These are phyloP conservation scores for Ectemnius cavifrons DNA, from an alignment of 2,888 invertebrate species.

Conservation along the genomic window DNA sequence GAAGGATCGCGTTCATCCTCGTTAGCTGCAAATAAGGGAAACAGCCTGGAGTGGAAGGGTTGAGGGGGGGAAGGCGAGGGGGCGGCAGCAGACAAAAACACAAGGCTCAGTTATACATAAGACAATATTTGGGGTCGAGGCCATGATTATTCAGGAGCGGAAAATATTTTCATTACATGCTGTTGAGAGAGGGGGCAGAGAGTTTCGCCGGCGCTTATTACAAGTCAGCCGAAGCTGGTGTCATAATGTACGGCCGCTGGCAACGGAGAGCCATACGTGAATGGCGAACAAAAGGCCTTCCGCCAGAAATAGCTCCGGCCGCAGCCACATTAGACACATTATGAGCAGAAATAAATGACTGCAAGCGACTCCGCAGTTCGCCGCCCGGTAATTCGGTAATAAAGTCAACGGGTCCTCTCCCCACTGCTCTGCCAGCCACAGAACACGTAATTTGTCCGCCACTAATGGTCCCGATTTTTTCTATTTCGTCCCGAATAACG, in stretches of 20 bases:
- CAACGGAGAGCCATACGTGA: slow-evolving; percentile 33
- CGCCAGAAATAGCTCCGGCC: slow-evolving; percentile 49
- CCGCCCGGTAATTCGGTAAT: slow-evolving; percentile 45
- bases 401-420: slow-evolving; percentile 29
- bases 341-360: slow-evolving; percentile 54
- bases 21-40: too few relatives aligned
- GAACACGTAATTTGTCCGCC: slow-evolving; percentile 36
- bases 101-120: too few relatives aligned
- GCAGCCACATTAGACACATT: slow-evolving; percentile 55
- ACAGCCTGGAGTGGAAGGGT: too few relatives aligned
- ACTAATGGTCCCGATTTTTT: neutral
- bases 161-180: slow-evolving; percentile 20
- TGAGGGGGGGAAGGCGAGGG: too few relatives aligned
- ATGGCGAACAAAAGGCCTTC: slow-evolving; percentile 50
- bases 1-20: too few relatives aligned
- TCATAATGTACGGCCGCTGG: slow-evolving; percentile 41
- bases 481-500: neutral
- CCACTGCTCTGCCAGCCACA: slow-evolving; percentile 17
- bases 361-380: slow-evolving; percentile 33
- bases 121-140: neutral
- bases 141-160: slow-evolving; percentile 8
- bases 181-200: slow-evolving; percentile 1
- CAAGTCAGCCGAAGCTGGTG: slow-evolving; percentile 22
- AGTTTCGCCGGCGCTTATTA: slow-evolving; percentile 45
- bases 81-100: too few relatives aligned